These are phyloP conservation scores for Steinernema feltiae DNA, from an alignment of 1,140 invertebrate genomes.

Conservation along the genomic window DNA sequence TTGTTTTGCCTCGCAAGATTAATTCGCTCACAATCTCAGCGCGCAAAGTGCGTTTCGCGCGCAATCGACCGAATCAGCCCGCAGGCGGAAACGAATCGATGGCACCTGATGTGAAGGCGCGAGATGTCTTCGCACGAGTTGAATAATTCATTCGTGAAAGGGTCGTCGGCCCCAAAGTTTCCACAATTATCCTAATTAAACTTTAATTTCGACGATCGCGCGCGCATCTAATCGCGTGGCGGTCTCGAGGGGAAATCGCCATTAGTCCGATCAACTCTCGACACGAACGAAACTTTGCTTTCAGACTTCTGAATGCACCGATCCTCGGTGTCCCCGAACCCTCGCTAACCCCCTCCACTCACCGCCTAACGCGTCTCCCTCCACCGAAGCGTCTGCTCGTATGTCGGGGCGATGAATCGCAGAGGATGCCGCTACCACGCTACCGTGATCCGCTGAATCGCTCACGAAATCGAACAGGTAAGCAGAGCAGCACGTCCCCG, in stretches of 20 bases:
- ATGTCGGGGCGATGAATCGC: neutral
- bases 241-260: conserved; percentile 10
- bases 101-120: neutral
- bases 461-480: neutral
- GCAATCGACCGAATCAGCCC: neutral
- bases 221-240: neutral
- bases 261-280: conserved; percentile 8
- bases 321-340: neutral
- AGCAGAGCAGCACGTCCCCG: neutral
- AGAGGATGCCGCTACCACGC: neutral
- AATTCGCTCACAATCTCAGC: too few relatives aligned
- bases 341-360: neutral
- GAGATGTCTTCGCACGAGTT: neutral
- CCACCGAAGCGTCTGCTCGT: neutral
- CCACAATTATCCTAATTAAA: conserved; percentile 9
- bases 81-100: neutral
- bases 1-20: too few relatives aligned
- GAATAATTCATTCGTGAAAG: neutral
- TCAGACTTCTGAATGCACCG: neutral
- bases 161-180: neutral
- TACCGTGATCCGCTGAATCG: conserved; percentile 12
- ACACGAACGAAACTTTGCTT: neutral
- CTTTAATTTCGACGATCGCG: conserved; percentile 8
- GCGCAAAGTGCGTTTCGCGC: neutral
- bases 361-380: neutral